These are phyloP conservation scores for Heterodera schachtii DNA, from an alignment of 1,140 invertebrate genomes.

Conservation along the genomic window DNA sequence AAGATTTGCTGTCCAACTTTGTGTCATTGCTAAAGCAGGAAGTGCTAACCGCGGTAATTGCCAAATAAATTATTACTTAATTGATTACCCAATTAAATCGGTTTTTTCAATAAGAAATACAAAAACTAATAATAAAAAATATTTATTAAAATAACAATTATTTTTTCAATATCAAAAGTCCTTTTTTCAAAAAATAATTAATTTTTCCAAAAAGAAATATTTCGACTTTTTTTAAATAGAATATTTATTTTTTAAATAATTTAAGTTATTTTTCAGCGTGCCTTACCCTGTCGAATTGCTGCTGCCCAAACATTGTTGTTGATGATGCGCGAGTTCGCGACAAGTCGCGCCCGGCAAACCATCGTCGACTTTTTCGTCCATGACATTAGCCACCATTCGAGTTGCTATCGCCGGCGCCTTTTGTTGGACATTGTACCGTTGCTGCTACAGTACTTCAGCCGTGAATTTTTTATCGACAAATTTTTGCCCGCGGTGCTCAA, in stretches of 20 bases:
- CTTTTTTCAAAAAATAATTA: too few relatives aligned
- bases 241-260: constrained; percentile 9
- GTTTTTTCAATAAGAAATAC: constrained; percentile 1
- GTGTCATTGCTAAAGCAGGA: constrained; percentile 61
- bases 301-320: constrained; percentile 66
- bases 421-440: constrained; percentile 67
- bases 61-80: too few relatives aligned
- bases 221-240: too few relatives aligned
- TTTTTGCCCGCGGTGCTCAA: constrained; percentile 66
- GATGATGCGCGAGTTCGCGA: constrained; percentile 65
- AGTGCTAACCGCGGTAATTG: constrained; percentile 62
- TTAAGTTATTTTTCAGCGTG: constrained; percentile 65
- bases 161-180: too few relatives aligned
- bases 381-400: constrained; percentile 67
- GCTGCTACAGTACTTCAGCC: constrained; percentile 67
- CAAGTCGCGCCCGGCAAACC: constrained; percentile 65
- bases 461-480: constrained; percentile 68
- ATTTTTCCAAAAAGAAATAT: too few relatives aligned
- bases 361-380: constrained; percentile 65
- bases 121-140: too few relatives aligned
- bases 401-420: constrained; percentile 67
- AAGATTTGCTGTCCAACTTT: constrained; percentile 52
- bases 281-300: constrained; percentile 67
- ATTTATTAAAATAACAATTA: too few relatives aligned
- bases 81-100: neutral